Evolutionary conservation across 2,797 vertebrate species (phyloP).

Genomic region (Manis crassicaudata): DNA sequence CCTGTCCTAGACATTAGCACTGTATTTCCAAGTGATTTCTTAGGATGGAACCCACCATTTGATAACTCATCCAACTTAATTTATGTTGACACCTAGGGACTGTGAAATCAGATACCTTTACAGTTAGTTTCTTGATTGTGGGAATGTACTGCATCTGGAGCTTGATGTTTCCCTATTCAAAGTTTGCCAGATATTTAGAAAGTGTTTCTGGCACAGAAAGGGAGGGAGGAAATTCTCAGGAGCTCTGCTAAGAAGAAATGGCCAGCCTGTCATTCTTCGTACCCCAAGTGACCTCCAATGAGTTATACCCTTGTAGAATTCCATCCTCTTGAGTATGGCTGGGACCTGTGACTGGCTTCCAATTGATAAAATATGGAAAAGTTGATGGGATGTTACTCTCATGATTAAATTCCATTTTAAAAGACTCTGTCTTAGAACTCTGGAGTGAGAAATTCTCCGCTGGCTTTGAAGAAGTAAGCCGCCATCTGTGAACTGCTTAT

Average conservation of each 20-base stretch:
- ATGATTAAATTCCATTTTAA: background rate
- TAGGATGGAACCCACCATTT: background rate
- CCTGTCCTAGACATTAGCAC: background rate
- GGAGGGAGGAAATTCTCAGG: background rate
- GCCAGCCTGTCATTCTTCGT: background rate
- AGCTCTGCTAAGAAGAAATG: background rate
- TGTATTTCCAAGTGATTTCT: slow-evolving; percentile 24
- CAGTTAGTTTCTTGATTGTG: background rate
- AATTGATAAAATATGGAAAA: background rate
- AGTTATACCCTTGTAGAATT: background rate
- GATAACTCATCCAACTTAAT: background rate
- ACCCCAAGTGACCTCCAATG: background rate
- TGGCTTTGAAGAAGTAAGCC: background rate
- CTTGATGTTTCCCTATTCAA: background rate
- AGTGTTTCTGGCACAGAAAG: background rate
- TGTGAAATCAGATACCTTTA: background rate
- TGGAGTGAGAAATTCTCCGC: background rate
- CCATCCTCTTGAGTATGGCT: background rate
- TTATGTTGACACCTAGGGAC: background rate
- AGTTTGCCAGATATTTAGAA: background rate
- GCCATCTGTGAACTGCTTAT: background rate
- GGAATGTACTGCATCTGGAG: background rate
- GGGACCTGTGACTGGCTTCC: slow-evolving; percentile 16
- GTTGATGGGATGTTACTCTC: background rate
- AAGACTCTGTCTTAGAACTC: slow-evolving; percentile 3